Base-by-base conservation (phyloP, 2,797 vertebrate genomes). In the Eulemur albifrons region DNA sequence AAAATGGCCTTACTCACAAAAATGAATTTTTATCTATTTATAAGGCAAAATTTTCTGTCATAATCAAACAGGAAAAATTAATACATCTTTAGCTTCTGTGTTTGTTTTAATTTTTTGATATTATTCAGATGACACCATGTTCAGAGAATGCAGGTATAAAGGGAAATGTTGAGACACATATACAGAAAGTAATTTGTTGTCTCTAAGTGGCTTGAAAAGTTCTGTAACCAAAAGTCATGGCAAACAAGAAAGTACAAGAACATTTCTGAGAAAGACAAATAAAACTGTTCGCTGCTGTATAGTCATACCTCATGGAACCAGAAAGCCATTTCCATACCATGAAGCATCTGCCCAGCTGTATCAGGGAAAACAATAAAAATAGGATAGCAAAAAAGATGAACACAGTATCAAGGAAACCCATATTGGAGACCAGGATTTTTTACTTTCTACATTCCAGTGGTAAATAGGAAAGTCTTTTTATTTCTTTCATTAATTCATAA, bases 31-130 rank as follows among this genome's bases (percentile, higher is more conserved):
- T 50, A 90, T 79, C 20, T 65, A 40, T 72, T 93, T 96, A 75
- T 11, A 84, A 80, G 13, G 54, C 7, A 91, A 83, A 93, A 92
- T 90, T 72, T 14, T 50, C 7, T 77, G 10, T 48, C 9, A n/a
- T 86, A 96, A 82, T 57, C 27, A 92, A 90, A 92, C 0, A 88
- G 7, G 7, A 27, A 81, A 45, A 57, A 81, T 70, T 72, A 75
- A 85, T 25, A 50, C 32, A 54, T 43, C 63, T 81, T 92, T 81
- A 77, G 8, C 2, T 75, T 87, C 9, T 59, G 4, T 17, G 9
- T 59, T 80, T 73, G 5, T 65, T 95, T 97, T 76, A 75, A 87
- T 67, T 10, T 12, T 92, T 82, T 92, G 6, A 32, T 59, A 87
- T 92, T 17, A 81, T 54, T 90, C 40, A 67, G 5, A 35, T 27